phyloP scores from a whole-genome alignment of 2,888 invertebrate genomes.

The Tanytarsus gracilentus region DNA sequence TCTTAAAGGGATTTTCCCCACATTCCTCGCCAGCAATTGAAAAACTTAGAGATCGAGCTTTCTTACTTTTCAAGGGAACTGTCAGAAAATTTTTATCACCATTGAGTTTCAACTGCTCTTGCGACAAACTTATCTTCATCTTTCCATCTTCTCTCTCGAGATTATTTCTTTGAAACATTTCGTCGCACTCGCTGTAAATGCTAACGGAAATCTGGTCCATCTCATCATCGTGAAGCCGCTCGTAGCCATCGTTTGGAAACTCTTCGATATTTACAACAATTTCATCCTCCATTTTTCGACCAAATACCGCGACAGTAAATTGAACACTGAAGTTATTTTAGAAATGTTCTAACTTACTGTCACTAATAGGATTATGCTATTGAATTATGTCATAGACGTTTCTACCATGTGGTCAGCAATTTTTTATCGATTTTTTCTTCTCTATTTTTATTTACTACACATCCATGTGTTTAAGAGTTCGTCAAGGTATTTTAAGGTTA shows the following conservation, averaged over 20 bases:
- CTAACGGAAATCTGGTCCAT: conserved; percentile 21
- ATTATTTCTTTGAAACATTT: background rate
- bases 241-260: conserved; percentile 17
- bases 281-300: background rate
- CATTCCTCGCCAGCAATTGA: background rate
- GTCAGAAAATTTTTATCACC: background rate
- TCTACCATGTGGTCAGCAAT: too few relatives aligned
- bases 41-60: background rate
- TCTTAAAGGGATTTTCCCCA: background rate
- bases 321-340: too few relatives aligned
- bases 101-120: conserved; percentile 28
- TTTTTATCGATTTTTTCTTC: too few relatives aligned
- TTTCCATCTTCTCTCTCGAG: background rate
- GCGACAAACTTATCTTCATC: conserved; percentile 29
- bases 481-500: too few relatives aligned
- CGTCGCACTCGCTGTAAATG: conserved; percentile 4
- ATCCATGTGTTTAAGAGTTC: too few relatives aligned
- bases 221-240: conserved; percentile 4
- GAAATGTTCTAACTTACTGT: too few relatives aligned
- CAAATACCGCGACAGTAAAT: too few relatives aligned
- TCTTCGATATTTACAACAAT: background rate
- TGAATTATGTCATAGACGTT: too few relatives aligned
- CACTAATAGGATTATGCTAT: too few relatives aligned
- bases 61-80: conserved; percentile 8
- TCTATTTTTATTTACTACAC: too few relatives aligned